These are phyloP conservation scores for Leucophenga montana DNA, from an alignment of 2,888 invertebrate species.

Conservation along the genomic window DNA sequence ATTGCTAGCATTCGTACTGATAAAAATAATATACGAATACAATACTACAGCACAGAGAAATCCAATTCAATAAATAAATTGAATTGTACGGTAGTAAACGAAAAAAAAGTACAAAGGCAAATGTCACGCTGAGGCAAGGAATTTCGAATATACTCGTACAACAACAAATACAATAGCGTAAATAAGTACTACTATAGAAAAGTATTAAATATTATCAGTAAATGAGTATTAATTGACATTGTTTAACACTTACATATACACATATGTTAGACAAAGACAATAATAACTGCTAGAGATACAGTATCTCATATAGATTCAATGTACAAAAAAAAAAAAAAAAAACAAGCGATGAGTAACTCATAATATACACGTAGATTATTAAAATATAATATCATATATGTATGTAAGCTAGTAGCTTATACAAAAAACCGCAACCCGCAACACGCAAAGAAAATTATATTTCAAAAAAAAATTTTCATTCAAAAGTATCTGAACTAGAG, in stretches of 20 bases:
- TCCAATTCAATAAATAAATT: not conserved
- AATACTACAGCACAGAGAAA: not conserved
- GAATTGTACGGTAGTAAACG: too few species aligned
- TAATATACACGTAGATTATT: constrained; percentile 23
- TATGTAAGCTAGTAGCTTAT: not conserved
- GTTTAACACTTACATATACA: constrained; percentile 9
- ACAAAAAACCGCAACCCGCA: constrained; percentile 31
- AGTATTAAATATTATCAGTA: too few species aligned
- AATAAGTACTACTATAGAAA: not conserved
- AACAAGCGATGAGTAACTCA: constrained; percentile 26
- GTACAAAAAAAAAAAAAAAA: not conserved
- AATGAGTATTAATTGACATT: too few species aligned
- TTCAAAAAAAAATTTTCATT: constrained; percentile 16
- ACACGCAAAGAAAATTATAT: constrained; percentile 32
- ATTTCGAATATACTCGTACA: too few species aligned
- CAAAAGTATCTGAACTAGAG: constrained; percentile 19
- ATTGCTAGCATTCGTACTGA: too few species aligned
- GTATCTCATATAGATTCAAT: constrained; percentile 19
- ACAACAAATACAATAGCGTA: too few species aligned
- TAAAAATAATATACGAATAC: too few species aligned
- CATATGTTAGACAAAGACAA: constrained; percentile 27
- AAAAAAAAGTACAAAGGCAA: too few species aligned
- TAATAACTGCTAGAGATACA: not conserved
- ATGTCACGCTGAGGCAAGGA: too few species aligned
- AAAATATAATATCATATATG: constrained; percentile 8